Conservation (phyloP, 1,140 invertebrate species). For the Danaus melanippus region DNA sequence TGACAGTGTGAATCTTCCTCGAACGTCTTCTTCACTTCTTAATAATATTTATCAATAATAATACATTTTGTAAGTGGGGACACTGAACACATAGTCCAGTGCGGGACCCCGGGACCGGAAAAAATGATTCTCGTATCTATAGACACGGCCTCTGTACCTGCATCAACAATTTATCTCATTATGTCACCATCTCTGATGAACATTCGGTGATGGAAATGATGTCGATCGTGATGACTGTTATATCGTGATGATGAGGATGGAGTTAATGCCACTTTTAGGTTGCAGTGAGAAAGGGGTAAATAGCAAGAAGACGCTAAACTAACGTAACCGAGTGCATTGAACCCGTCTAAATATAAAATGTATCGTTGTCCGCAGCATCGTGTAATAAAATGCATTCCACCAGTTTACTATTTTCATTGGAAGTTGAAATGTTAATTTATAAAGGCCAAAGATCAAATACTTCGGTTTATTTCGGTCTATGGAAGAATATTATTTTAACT, state of each 20-base stretch:
- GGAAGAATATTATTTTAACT: too few species aligned
- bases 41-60: slow-evolving; percentile 50
- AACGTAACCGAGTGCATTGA: slow-evolving; percentile 54
- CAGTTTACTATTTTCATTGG: slow-evolving; percentile 16
- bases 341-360: slow-evolving; percentile 47
- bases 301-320: slow-evolving; percentile 18
- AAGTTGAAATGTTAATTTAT: too few species aligned
- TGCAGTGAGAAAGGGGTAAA: not conserved
- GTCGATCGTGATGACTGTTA: slow-evolving; percentile 4
- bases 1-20: slow-evolving; percentile 33
- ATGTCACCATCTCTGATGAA: slow-evolving; percentile 32
- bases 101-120: slow-evolving; percentile 61
- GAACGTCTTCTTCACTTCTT: slow-evolving; percentile 16
- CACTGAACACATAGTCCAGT: slow-evolving; percentile 67
- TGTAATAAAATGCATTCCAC: slow-evolving; percentile 56
- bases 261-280: not conserved
- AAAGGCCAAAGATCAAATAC: too few species aligned
- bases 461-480: too few species aligned
- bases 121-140: slow-evolving; percentile 71
- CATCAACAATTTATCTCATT: slow-evolving; percentile 57
- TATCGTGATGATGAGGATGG: slow-evolving; percentile 15
- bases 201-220: slow-evolving; percentile 18
- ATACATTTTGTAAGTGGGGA: slow-evolving; percentile 67
- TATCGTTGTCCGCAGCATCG: slow-evolving; percentile 46
- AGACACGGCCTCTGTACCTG: slow-evolving; percentile 70